A percentile compares a stretch with the other conserved stretches of the same genome.
Evolutionary conservation across 2,797 vertebrate species (phyloP).

Genomic region (Anableps anableps): DNA sequence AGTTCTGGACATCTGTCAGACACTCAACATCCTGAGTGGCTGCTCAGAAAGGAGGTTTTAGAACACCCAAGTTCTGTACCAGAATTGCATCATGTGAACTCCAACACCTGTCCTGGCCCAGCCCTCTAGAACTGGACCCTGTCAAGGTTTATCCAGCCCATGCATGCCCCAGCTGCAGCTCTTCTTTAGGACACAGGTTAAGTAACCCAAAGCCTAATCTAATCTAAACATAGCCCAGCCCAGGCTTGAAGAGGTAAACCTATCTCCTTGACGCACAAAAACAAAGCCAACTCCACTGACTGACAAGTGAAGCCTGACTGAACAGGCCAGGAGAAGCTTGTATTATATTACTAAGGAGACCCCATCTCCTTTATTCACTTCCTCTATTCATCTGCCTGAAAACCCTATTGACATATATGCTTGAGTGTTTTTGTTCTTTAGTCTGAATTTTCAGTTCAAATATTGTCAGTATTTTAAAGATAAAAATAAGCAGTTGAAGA

Average conservation of each 20-base stretch:
- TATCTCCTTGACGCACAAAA: conserved; percentile 71
- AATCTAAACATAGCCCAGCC: conserved; percentile 76
- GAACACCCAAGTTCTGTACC: conserved; percentile 27
- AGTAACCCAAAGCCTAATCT: conserved; percentile 68
- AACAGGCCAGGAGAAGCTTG: conserved; percentile 74
- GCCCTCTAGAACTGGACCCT: conserved; percentile 36
- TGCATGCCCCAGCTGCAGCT: conserved; percentile 53
- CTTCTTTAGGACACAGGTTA: conserved; percentile 51
- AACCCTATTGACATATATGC: conserved; percentile 31
- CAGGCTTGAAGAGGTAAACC: conserved; percentile 74
- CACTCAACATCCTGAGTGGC: conserved; percentile 65
- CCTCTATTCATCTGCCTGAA: conserved; percentile 38
- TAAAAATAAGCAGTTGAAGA: conserved; percentile 36
- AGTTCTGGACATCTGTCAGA: conserved; percentile 72
- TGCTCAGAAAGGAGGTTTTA: conserved; percentile 40
- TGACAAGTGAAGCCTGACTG: conserved; percentile 77
- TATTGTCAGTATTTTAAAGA: conserved; percentile 50
- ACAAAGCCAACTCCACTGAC: conserved; percentile 65
- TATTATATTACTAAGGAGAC: conserved; percentile 60
- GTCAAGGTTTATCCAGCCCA: conserved; percentile 46
- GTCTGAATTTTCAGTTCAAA: conserved; percentile 42
- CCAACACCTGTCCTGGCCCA: conserved; percentile 43
- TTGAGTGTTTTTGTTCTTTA: conserved; percentile 44
- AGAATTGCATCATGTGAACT: conserved; percentile 43
- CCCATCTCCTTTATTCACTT: conserved; percentile 22